phyloP scores from a whole-genome alignment of 2,113 vertebrate genomes.

The Gallinago jamesoni region DNA sequence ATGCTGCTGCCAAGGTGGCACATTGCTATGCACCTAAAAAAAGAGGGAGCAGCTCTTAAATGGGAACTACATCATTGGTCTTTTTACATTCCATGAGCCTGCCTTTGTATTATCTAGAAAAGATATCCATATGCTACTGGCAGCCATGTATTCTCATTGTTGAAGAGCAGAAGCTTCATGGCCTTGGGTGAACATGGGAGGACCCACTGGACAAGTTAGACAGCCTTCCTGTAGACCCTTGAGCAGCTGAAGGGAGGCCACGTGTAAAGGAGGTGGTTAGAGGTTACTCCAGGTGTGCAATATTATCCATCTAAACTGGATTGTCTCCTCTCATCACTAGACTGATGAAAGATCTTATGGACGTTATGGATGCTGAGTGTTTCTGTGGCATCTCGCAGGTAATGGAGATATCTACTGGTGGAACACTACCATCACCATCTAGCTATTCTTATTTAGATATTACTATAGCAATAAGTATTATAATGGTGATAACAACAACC shows the following conservation, averaged over 20 bases:
- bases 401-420: constrained; percentile 50
- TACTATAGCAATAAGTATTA: neutral
- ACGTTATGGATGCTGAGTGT: neutral
- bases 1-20: neutral
- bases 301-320: neutral
- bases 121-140: neutral
- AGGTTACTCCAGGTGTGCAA: neutral
- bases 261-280: neutral
- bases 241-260: neutral
- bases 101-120: neutral
- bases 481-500: neutral
- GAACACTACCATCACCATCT: neutral
- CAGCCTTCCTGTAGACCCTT: neutral
- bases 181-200: neutral
- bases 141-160: neutral
- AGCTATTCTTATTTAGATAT: neutral
- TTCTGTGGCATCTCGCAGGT: neutral
- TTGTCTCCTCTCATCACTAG: neutral
- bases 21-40: neutral
- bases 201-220: rapidly evolving
- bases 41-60: neutral
- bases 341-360: neutral
- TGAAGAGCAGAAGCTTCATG: neutral
- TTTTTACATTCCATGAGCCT: neutral
- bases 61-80: neutral